Evolutionary conservation across 2,888 invertebrate genomes (phyloP).

Genomic region (Pocota personata): DNA sequence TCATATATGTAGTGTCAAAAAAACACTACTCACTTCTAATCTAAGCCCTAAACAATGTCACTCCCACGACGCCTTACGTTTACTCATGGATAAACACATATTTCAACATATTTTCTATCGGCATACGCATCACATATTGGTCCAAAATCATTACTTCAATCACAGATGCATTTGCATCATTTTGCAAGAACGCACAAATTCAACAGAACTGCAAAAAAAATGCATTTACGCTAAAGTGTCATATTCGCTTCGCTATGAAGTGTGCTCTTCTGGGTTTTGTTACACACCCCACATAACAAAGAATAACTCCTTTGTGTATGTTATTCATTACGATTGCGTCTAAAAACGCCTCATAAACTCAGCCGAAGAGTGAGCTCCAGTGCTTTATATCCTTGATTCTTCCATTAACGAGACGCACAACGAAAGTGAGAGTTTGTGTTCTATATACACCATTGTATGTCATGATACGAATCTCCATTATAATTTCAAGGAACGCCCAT

Average conservation of each 20-base stretch:
- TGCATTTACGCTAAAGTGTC: constrained; percentile 65
- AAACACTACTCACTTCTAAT: background rate
- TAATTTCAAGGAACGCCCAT: constrained; percentile 40
- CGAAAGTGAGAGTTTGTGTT: constrained; percentile 71
- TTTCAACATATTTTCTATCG: too few relatives aligned
- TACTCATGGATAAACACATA: constrained; percentile 17
- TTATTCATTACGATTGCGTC: constrained; percentile 64
- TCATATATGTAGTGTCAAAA: too few relatives aligned
- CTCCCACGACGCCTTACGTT: background rate
- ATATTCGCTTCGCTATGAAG: constrained; percentile 59
- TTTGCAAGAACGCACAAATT: constrained; percentile 46
- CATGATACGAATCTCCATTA: constrained; percentile 29
- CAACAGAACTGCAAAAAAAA: constrained; percentile 43
- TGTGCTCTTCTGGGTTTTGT: constrained; percentile 61
- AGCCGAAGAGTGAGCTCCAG: constrained; percentile 3
- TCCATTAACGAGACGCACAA: constrained; percentile 60
- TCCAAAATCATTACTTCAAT: constrained; percentile 27
- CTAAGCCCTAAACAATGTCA: background rate
- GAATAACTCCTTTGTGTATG: constrained; percentile 67
- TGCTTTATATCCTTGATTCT: constrained; percentile 46
- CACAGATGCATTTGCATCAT: constrained; percentile 50
- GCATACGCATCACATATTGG: constrained; percentile 38
- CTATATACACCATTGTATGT: constrained; percentile 49
- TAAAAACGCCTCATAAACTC: constrained; percentile 15
- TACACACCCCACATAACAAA: constrained; percentile 58